Conservation (phyloP, 2,888 invertebrate species). For the Nephrocerus scutellatus region DNA sequence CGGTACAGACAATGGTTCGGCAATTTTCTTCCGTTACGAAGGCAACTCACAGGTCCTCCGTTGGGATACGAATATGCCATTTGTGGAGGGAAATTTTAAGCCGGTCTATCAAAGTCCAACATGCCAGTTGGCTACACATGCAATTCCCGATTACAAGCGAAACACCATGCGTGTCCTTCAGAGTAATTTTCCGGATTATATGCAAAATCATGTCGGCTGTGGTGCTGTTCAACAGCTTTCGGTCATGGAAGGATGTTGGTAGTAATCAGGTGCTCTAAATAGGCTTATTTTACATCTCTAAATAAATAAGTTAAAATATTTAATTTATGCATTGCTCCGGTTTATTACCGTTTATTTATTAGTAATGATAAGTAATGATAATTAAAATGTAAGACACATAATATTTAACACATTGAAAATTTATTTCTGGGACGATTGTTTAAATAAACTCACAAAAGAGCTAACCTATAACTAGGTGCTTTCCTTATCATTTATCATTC, state of each 20-base stretch:
- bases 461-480: too few species aligned
- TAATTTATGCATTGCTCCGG: too few species aligned
- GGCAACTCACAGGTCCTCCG: conserved; percentile 53
- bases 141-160: conserved; percentile 53
- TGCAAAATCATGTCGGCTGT: conserved; percentile 57
- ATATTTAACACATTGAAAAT: too few species aligned
- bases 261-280: too few species aligned
- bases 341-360: too few species aligned
- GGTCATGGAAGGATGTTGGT: conserved; percentile 44
- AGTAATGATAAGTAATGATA: too few species aligned
- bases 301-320: too few species aligned
- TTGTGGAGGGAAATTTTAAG: conserved; percentile 48
- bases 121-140: conserved; percentile 55
- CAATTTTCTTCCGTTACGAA: conserved; percentile 56
- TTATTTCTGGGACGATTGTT: too few species aligned
- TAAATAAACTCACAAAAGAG: too few species aligned
- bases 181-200: conserved; percentile 59
- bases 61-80: conserved; percentile 52
- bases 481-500: too few species aligned
- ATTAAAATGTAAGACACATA: too few species aligned
- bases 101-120: conserved; percentile 51
- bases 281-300: too few species aligned
- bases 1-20: conserved; percentile 57
- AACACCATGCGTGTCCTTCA: conserved; percentile 55
- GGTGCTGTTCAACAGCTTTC: conserved; percentile 53